A percentile compares a stretch with the other conserved stretches of the same genome.
These are phyloP conservation scores for Crematogaster levior DNA, from an alignment of 2,888 invertebrate species.

Conservation along the genomic window DNA sequence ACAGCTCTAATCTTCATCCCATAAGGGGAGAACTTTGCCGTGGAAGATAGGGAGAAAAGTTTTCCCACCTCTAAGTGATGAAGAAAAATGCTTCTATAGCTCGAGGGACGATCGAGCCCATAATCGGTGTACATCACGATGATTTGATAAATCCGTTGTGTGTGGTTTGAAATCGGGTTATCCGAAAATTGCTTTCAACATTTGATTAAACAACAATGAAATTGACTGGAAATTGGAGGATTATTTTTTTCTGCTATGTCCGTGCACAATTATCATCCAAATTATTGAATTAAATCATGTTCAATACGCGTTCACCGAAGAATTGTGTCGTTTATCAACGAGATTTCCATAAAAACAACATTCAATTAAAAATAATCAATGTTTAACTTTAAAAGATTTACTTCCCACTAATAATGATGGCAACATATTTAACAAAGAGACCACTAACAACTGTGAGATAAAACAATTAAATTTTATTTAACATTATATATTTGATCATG, in stretches of 20 bases:
- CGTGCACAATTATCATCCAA: background rate
- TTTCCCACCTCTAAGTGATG: constrained; percentile 52
- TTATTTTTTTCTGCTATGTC: constrained; percentile 35
- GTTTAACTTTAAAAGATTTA: background rate
- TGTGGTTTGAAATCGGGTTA: constrained; percentile 41
- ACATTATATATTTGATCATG: background rate
- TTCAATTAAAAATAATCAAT: background rate
- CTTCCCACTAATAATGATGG: background rate
- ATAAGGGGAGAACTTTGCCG: constrained; percentile 51
- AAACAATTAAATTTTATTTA: background rate
- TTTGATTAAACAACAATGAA: constrained; percentile 35
- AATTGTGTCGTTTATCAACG: background rate
- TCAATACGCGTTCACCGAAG: background rate
- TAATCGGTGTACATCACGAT: constrained; percentile 61
- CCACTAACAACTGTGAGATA: background rate
- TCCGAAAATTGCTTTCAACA: constrained; percentile 41
- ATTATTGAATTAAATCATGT: constrained; percentile 16
- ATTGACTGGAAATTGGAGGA: constrained; percentile 38
- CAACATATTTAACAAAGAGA: background rate
- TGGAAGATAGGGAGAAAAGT: constrained; percentile 46
- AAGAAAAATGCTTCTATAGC: constrained; percentile 58
- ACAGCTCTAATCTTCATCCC: constrained; percentile 67
- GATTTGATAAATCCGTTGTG: constrained; percentile 44
- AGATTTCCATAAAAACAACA: background rate
- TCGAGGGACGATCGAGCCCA: constrained; percentile 28